phyloP scores from a whole-genome alignment of 2,113 vertebrate genomes.

The Spheniscus mendiculus region DNA sequence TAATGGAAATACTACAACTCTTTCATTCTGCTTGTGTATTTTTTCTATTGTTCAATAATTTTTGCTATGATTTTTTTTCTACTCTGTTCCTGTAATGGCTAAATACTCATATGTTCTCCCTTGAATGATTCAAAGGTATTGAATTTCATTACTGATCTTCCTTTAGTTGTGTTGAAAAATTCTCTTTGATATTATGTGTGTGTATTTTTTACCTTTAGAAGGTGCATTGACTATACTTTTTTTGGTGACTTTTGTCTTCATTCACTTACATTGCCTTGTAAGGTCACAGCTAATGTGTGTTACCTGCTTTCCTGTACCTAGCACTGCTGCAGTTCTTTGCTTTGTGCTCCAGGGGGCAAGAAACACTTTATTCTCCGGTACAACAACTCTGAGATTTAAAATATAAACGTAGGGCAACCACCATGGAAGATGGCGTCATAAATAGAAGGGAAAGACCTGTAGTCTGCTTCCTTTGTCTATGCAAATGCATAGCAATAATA shows the following conservation, averaged over 20 bases:
- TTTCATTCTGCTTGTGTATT: not conserved
- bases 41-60: not conserved
- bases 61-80: not conserved
- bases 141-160: not conserved
- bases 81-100: not conserved
- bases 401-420: not conserved
- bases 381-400: not conserved
- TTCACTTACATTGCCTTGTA: not conserved
- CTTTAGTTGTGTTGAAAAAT: not conserved
- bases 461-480: not conserved
- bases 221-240: not conserved
- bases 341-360: constrained; percentile 32
- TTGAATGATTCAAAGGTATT: not conserved
- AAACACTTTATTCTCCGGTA: not conserved
- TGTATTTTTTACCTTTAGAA: not conserved
- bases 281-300: not conserved
- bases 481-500: not conserved
- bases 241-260: not conserved
- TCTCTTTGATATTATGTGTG: not conserved
- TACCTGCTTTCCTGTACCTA: not conserved
- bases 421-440: not conserved
- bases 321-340: constrained; percentile 14
- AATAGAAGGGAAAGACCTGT: not conserved
- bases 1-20: not conserved
- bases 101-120: not conserved